Conservation (phyloP, 2,797 vertebrate genomes). For the Diglossa cyanea region DNA sequence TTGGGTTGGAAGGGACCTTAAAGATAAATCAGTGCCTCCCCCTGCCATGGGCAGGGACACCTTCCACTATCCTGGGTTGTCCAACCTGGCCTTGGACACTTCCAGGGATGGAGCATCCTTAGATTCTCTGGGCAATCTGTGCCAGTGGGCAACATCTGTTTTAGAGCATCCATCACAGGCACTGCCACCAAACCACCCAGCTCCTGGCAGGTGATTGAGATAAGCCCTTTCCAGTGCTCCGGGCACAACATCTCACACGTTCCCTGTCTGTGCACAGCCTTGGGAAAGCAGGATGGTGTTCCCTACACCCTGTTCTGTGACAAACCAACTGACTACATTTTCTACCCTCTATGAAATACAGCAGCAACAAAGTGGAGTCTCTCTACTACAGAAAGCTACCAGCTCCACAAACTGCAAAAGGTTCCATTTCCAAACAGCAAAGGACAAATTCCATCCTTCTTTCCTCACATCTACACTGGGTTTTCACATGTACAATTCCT, state of each 20-base stretch:
- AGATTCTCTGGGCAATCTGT: background rate
- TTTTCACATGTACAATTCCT: background rate
- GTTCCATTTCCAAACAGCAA: background rate
- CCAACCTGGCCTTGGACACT: background rate
- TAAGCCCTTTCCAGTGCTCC: background rate
- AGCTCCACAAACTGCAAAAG: fast-evolving
- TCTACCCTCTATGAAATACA: fast-evolving
- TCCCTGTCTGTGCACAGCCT: background rate
- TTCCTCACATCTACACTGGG: background rate
- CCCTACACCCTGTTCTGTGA: background rate
- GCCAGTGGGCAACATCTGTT: background rate
- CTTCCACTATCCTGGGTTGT: background rate
- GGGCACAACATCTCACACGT: background rate
- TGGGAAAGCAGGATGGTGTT: background rate
- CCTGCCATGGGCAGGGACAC: background rate
- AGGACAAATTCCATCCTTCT: background rate
- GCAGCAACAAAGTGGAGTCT: background rate
- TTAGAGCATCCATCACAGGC: background rate
- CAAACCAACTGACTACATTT: background rate
- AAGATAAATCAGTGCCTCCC: background rate
- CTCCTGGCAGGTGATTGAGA: background rate
- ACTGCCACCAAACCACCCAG: background rate
- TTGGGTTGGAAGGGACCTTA: background rate
- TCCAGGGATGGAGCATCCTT: background rate
- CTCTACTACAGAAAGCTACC: background rate